Conservation (phyloP, 2,797 vertebrate species). For the Tinamus major region DNA sequence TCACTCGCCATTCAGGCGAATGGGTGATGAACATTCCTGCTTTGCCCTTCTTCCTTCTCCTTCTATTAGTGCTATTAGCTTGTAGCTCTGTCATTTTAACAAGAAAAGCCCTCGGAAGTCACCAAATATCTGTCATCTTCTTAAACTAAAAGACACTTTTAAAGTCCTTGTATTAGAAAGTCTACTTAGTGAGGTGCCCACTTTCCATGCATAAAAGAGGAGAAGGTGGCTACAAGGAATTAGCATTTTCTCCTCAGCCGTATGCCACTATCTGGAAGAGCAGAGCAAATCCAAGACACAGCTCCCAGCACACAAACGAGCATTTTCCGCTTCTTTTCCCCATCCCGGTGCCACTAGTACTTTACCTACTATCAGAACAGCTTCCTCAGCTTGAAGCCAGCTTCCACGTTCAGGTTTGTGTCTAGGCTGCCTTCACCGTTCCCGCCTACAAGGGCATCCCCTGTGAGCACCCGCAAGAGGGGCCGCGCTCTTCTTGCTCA, state of each 20-base stretch:
- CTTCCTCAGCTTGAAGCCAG: neutral
- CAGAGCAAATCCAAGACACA: neutral
- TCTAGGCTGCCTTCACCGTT: no score
- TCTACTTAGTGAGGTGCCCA: neutral
- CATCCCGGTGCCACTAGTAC: neutral
- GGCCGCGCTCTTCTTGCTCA: accelerated
- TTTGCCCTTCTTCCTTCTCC: neutral
- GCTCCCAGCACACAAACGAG: neutral
- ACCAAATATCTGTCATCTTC: neutral
- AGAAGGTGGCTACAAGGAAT: neutral
- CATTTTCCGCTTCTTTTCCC: neutral
- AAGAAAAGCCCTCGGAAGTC: neutral
- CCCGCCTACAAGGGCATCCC: neutral
- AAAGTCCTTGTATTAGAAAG: neutral
- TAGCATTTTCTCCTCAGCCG: neutral
- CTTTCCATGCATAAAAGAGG: neutral
- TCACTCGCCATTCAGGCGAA: neutral
- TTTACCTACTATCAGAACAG: neutral
- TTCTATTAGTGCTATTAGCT: neutral
- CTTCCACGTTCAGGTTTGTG: neutral
- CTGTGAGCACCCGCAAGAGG: no score
- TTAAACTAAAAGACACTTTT: neutral
- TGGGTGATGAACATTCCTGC: neutral
- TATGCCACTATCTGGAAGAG: neutral
- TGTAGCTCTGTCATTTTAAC: neutral